phyloP scores from a whole-genome alignment of 37 sponge, comb jelly and placozoan genomes.

The Beroe ovata region DNA sequence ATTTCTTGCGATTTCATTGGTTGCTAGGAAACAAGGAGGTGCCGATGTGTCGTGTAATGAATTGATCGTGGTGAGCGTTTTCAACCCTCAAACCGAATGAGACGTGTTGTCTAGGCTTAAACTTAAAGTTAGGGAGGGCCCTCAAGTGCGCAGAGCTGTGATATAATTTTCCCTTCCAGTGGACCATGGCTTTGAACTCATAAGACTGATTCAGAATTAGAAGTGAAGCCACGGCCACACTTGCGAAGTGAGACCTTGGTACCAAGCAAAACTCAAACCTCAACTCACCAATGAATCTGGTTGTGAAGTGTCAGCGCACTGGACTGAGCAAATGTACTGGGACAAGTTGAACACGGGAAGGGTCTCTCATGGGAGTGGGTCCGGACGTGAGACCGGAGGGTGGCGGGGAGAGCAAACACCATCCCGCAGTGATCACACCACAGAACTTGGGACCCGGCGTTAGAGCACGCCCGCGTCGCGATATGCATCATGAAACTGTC shows the following conservation, averaged over 20 bases:
- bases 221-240: too few species aligned
- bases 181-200: too few species aligned
- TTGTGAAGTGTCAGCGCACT: slow-evolving; percentile 34
- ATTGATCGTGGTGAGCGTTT: background rate
- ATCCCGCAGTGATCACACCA: slow-evolving; percentile 65
- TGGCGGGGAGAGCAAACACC: slow-evolving; percentile 61
- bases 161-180: too few species aligned
- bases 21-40: background rate
- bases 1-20: background rate
- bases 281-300: slow-evolving; percentile 64
- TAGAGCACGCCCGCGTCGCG: slow-evolving; percentile 52
- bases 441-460: slow-evolving; percentile 52
- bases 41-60: background rate
- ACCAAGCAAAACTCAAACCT: too few species aligned
- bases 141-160: too few species aligned
- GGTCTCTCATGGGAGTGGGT: slow-evolving; percentile 63
- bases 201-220: too few species aligned
- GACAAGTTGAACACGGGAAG: slow-evolving; percentile 37
- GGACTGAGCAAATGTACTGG: slow-evolving; percentile 42
- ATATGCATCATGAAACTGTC: slow-evolving; percentile 65
- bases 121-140: too few species aligned
- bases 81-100: background rate
- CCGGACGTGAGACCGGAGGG: slow-evolving; percentile 55
- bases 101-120: background rate
- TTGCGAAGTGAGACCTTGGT: too few species aligned